These are phyloP conservation scores for Hoplodrina ambigua DNA, from an alignment of 2,888 invertebrate genomes.

Conservation along the genomic window DNA sequence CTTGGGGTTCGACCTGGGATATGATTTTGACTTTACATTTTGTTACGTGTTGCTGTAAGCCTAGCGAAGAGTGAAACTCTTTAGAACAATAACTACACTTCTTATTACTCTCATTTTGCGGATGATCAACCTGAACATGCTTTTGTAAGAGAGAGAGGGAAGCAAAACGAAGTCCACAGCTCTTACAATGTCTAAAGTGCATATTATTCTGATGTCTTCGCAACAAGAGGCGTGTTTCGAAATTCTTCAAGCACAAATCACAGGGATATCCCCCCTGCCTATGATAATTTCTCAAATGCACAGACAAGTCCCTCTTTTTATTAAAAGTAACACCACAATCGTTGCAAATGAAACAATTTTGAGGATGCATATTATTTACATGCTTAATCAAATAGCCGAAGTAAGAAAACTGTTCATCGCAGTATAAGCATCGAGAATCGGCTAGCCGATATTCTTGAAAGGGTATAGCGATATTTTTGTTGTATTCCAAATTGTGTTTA, in stretches of 20 bases:
- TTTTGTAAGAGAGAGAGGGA: conserved; percentile 74
- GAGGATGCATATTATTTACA: conserved; percentile 77
- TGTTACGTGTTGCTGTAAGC: conserved; percentile 76
- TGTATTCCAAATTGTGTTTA: conserved; percentile 79
- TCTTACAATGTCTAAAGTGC: conserved; percentile 80
- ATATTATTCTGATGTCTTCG: conserved; percentile 74
- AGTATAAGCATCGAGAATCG: conserved; percentile 77
- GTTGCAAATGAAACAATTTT: conserved; percentile 78
- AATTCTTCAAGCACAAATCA: conserved; percentile 75
- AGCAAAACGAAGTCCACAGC: conserved; percentile 74
- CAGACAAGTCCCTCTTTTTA: conserved; percentile 77
- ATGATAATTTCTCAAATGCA: conserved; percentile 78
- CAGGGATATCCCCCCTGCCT: conserved; percentile 78
- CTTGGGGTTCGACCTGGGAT: conserved; percentile 58
- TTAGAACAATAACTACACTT: conserved; percentile 81
- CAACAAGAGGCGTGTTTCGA: conserved; percentile 67
- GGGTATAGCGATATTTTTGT: conserved; percentile 76
- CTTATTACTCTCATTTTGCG: conserved; percentile 69
- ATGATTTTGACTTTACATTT: conserved; percentile 77
- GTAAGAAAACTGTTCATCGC: conserved; percentile 76
- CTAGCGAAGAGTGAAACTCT: conserved; percentile 75
- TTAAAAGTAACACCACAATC: conserved; percentile 79
- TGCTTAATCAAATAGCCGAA: conserved; percentile 80
- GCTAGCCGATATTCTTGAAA: conserved; percentile 78
- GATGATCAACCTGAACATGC: conserved; percentile 77